Conservation (phyloP, 2,113 vertebrate species). For the Hemichromis elongatus region DNA sequence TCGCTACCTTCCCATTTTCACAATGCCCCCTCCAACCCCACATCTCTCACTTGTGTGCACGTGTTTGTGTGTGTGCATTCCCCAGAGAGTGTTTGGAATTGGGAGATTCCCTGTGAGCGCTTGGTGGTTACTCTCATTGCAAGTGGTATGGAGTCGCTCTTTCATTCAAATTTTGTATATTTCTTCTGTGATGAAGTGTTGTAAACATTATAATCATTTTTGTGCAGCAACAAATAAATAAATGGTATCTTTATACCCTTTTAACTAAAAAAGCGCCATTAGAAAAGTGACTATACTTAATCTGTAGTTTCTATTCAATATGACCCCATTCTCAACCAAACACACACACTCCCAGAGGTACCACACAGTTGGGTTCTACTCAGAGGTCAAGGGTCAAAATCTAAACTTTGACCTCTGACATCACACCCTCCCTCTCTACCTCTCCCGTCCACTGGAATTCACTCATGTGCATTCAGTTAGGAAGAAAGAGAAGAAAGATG, state of each 20-base stretch:
- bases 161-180: not conserved
- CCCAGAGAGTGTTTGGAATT: not conserved
- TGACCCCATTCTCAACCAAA: not conserved
- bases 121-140: not conserved
- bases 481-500: not conserved
- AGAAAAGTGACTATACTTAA: not conserved
- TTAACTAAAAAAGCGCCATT: not conserved
- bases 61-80: not conserved
- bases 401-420: conserved; percentile 54
- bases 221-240: not conserved
- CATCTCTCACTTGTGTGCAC: not conserved
- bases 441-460: conserved; percentile 50
- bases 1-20: conserved; percentile 1
- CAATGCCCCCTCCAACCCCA: conserved; percentile 25
- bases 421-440: conserved; percentile 1
- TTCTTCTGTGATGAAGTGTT: not conserved
- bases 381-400: conserved; percentile 37
- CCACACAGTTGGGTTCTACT: conserved; percentile 49
- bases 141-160: not conserved
- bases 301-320: not conserved
- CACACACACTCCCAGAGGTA: not conserved
- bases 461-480: conserved; percentile 66
- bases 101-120: not conserved
- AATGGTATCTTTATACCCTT: not conserved
- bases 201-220: not conserved